A percentile compares a stretch with the other conserved stretches of the same genome.
phyloP scores from a whole-genome alignment of 2,888 invertebrate species.

The Caenorhabditis imperialis region DNA sequence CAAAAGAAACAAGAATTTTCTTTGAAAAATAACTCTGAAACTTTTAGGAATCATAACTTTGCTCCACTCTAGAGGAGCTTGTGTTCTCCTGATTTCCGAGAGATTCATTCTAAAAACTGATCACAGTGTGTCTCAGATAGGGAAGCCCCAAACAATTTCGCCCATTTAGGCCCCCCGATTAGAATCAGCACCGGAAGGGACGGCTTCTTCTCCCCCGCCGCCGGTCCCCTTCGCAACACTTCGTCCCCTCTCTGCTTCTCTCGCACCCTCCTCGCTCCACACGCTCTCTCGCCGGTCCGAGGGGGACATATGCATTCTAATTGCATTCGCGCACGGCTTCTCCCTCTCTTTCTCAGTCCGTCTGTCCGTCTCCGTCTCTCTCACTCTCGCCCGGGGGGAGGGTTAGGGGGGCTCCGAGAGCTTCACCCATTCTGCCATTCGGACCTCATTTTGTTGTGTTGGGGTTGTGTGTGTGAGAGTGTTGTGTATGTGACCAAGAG shows the following conservation, averaged over 20 bases:
- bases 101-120: no score
- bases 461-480: constrained; percentile 9
- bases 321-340: constrained; percentile 47
- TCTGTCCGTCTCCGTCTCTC: constrained; percentile 6
- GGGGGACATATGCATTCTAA: constrained; percentile 47
- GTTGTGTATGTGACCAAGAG: no score
- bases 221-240: constrained; percentile 25
- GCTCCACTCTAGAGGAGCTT: no score
- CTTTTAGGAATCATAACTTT: no score
- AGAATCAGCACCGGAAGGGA: constrained; percentile 12
- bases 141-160: no score
- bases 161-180: no score
- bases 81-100: no score
- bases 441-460: constrained; percentile 51
- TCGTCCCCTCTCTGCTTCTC: constrained; percentile 11
- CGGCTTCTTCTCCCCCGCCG: background rate
- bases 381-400: constrained; percentile 6
- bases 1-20: no score
- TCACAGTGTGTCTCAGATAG: no score
- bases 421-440: constrained; percentile 50
- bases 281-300: constrained; percentile 2
- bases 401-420: constrained; percentile 1
- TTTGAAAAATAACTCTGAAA: no score
- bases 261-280: constrained; percentile 3
- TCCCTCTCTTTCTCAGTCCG: no score